Percentiles rank a stretch among this genome's conserved stretches.
phyloP scores from a whole-genome alignment of 2,888 invertebrate genomes.

The Archips xylosteana region DNA sequence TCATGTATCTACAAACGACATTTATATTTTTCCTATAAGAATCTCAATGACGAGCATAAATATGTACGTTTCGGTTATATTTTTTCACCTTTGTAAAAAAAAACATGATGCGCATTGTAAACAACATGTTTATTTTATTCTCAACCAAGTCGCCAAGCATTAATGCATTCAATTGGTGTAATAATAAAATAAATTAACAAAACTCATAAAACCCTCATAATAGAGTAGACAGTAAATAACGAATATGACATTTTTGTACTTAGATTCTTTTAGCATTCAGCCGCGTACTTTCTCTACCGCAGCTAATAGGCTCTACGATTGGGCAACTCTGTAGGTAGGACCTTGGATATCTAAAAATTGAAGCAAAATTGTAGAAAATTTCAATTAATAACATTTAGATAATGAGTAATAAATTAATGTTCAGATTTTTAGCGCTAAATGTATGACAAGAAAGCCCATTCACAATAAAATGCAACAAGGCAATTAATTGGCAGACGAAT shows the following conservation, averaged over 20 bases:
- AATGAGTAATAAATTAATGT: neutral
- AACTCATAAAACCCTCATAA: too few species aligned
- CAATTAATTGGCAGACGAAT: neutral
- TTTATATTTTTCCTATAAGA: neutral
- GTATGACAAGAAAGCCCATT: neutral
- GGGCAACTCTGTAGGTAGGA: neutral
- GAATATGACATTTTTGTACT: neutral
- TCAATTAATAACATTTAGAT: neutral
- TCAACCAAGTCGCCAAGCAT: too few species aligned
- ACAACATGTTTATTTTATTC: too few species aligned
- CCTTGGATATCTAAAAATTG: neutral
- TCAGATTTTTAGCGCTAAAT: neutral
- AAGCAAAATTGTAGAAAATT: neutral
- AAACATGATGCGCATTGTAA: too few species aligned
- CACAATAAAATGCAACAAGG: neutral
- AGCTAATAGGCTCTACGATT: neutral
- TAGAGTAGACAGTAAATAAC: neutral
- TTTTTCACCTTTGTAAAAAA: too few species aligned
- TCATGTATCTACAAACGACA: neutral
- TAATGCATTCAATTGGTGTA: too few species aligned
- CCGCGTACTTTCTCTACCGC: slow-evolving; percentile 9
- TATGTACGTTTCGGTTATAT: too few species aligned
- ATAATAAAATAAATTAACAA: too few species aligned
- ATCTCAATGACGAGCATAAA: too few species aligned
- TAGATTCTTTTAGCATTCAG: neutral